These are phyloP conservation scores for Parapristionchus giblindavisi DNA, from an alignment of 2,888 invertebrate genomes.

Conservation along the genomic window DNA sequence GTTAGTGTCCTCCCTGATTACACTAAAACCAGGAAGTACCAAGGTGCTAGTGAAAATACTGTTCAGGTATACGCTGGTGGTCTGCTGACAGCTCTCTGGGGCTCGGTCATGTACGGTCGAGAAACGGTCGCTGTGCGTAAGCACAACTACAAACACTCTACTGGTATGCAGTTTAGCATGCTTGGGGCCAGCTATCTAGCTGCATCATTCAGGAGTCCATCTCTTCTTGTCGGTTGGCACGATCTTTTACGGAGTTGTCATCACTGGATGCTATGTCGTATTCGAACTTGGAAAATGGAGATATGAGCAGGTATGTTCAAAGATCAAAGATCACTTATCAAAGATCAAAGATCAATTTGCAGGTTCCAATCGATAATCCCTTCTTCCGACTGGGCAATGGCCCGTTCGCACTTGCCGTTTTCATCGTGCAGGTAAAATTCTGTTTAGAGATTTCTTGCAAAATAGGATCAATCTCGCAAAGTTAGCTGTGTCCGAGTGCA, in stretches of 20 bases:
- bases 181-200: no score
- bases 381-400: constrained; percentile 68
- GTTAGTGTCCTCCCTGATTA: constrained; percentile 45
- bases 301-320: constrained; percentile 55
- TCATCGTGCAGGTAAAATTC: constrained; percentile 60
- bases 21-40: background rate
- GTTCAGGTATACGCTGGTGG: constrained; percentile 33
- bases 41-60: background rate
- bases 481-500: no score
- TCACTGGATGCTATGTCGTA: constrained; percentile 66
- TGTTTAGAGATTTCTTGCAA: background rate
- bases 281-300: constrained; percentile 69
- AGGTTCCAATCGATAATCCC: constrained; percentile 60
- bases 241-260: constrained; percentile 64
- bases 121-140: constrained; percentile 31
- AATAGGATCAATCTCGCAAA: no score
- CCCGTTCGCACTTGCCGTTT: constrained; percentile 63
- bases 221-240: constrained; percentile 63
- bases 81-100: constrained; percentile 22
- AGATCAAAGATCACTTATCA: background rate
- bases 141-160: constrained; percentile 15
- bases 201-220: constrained; percentile 50
- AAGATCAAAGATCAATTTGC: background rate
- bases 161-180: constrained; percentile 2
- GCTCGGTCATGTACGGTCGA: constrained; percentile 22